These are phyloP conservation scores for Drosophila recens DNA, from an alignment of 2,888 invertebrate genomes.

Conservation along the genomic window DNA sequence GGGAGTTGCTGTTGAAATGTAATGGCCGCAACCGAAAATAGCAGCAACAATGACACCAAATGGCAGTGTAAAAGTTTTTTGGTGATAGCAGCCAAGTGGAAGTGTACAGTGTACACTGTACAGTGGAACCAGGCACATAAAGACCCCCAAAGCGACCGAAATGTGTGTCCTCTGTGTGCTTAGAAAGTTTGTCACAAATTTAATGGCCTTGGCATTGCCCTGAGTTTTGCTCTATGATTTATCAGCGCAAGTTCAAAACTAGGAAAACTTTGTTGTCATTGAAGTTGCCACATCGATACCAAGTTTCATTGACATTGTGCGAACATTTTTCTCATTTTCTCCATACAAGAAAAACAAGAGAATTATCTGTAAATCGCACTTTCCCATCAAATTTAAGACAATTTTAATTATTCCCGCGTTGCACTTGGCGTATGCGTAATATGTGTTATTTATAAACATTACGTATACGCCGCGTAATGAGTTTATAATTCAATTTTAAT, in stretches of 20 bases:
- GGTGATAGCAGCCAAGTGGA: conserved; percentile 59
- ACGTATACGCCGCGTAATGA: conserved; percentile 29
- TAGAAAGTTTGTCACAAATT: conserved; percentile 37
- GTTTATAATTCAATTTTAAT: conserved; percentile 8
- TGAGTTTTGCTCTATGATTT: conserved; percentile 41
- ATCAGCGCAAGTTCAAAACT: conserved; percentile 22
- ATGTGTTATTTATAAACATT: conserved; percentile 5
- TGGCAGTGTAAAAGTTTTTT: conserved; percentile 73
- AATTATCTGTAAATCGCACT: neutral
- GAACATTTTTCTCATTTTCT: neutral
- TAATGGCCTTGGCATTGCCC: conserved; percentile 49
- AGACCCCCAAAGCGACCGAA: conserved; percentile 7
- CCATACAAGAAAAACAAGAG: neutral
- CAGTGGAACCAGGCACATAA: conserved; percentile 47
- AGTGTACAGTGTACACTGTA: conserved; percentile 15
- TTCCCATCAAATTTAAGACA: conserved; percentile 1
- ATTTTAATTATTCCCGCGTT: neutral
- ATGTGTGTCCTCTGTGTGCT: conserved; percentile 30
- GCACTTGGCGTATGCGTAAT: conserved; percentile 23
- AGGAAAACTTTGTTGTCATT: conserved; percentile 23
- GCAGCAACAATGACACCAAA: conserved; percentile 73
- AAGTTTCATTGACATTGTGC: conserved; percentile 5
- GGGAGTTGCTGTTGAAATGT: conserved; percentile 52
- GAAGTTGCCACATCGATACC: conserved; percentile 9
- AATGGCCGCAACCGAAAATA: conserved; percentile 58